Percentiles rank a stretch among this genome's conserved stretches.
These are phyloP conservation scores for Beris chalybata DNA, from an alignment of 2,888 invertebrate species.

Conservation along the genomic window DNA sequence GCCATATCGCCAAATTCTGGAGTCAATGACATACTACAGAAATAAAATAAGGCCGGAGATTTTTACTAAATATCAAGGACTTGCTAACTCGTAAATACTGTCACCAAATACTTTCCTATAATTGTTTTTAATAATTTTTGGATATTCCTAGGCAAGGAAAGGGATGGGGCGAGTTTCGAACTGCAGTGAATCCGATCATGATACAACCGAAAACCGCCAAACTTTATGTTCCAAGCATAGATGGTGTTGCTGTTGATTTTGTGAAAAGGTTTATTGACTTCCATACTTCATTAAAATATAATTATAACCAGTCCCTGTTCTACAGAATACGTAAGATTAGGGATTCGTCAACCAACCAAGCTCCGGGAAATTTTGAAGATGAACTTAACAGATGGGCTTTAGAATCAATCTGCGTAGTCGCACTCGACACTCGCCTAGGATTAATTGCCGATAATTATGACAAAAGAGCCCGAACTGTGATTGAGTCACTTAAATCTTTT, in stretches of 20 bases:
- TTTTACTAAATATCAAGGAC: slow-evolving; percentile 41
- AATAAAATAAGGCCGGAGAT: slow-evolving; percentile 48
- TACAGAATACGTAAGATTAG: slow-evolving; percentile 47
- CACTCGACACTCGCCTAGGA: slow-evolving; percentile 36
- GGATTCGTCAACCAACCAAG: slow-evolving; percentile 42
- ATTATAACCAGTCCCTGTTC: no score
- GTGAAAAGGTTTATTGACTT: not conserved
- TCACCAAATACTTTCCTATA: no score
- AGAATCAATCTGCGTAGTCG: slow-evolving; percentile 55
- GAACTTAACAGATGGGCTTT: slow-evolving; percentile 61
- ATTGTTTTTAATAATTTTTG: not conserved
- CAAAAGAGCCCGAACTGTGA: slow-evolving; percentile 38
- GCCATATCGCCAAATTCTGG: slow-evolving; percentile 56
- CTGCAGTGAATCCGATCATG: slow-evolving; percentile 68
- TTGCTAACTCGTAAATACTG: not conserved
- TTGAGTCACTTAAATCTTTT: slow-evolving; percentile 45
- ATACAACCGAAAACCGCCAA: slow-evolving; percentile 64
- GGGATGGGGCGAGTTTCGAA: slow-evolving; percentile 68
- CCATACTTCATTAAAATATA: no score
- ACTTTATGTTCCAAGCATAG: slow-evolving; percentile 58
- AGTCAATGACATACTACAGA: slow-evolving; percentile 56
- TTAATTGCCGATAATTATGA: slow-evolving; percentile 35
- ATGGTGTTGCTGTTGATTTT: slow-evolving; percentile 39
- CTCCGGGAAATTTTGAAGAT: slow-evolving; percentile 53
- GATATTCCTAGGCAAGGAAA: slow-evolving; percentile 59